Evolutionary conservation across 2,888 invertebrate species (phyloP).

Genomic region (Hemithea aestivaria): DNA sequence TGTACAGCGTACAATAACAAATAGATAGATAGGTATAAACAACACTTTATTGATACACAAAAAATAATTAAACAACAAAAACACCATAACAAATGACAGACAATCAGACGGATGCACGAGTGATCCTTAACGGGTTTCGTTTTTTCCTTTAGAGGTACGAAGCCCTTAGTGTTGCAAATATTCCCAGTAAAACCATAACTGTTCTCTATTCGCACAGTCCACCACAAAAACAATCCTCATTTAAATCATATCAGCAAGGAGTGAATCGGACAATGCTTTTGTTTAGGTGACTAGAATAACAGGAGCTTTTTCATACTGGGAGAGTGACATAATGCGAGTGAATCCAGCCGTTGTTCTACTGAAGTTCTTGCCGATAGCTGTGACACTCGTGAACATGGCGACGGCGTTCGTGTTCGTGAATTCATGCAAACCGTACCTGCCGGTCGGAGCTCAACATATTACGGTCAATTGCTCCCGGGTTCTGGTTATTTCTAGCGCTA

Average conservation of each 20-base stretch:
- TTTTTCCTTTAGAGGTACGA: no score
- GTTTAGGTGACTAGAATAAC: constrained; percentile 60
- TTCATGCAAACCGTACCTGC: constrained; percentile 43
- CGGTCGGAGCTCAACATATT: constrained; percentile 26
- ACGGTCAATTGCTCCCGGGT: constrained; percentile 53
- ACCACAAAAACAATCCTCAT: constrained; percentile 12
- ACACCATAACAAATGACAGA: no score
- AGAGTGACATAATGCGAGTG: constrained; percentile 60
- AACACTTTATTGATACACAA: no score
- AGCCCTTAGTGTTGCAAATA: no score
- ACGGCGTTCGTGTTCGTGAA: constrained; percentile 55
- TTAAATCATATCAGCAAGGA: constrained; percentile 14
- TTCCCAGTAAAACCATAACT: no score
- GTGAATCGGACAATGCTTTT: constrained; percentile 20
- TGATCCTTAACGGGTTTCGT: no score
- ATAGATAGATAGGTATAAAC: no score
- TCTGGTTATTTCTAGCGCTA: constrained; percentile 34
- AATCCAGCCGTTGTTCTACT: constrained; percentile 55
- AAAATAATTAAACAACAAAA: no score
- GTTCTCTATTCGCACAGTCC: no score
- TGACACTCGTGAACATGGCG: constrained; percentile 59
- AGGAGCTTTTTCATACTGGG: constrained; percentile 61
- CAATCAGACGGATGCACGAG: no score
- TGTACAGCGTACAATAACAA: no score
- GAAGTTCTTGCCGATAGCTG: constrained; percentile 60